A percentile compares a stretch with the other conserved stretches of the same genome.
Conservation (phyloP, 30 jellyfish, hydroid and myxozoan species). For the Aurelia aurita region DNA sequence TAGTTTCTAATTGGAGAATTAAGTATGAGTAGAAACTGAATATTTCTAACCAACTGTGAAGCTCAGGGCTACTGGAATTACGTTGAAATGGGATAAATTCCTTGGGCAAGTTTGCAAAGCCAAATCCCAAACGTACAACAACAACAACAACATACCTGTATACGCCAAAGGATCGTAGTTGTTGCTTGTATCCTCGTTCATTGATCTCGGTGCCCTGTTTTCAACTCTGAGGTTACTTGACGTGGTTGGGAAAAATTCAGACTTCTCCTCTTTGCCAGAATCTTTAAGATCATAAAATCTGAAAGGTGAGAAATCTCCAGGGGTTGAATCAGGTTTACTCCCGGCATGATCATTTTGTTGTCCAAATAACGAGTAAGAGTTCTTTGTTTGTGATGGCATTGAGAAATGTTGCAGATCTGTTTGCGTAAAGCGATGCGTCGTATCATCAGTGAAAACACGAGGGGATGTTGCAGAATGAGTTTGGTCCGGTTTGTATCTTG, state of each 20-base stretch:
- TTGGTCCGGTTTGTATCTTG: constrained; percentile 23
- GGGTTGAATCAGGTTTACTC: background rate
- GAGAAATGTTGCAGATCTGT: constrained; percentile 24
- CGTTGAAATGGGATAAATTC: no score
- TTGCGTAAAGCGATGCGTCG: constrained; percentile 34
- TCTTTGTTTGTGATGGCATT: no score
- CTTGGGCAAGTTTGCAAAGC: no score
- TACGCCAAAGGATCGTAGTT: constrained; percentile 24
- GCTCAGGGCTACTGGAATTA: no score
- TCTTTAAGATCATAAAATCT: constrained; percentile 31
- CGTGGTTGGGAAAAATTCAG: background rate
- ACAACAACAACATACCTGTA: constrained; percentile 34
- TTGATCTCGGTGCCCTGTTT: background rate
- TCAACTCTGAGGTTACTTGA: constrained; percentile 1
- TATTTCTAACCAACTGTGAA: no score
- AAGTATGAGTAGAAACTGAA: no score
- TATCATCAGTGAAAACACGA: constrained; percentile 41
- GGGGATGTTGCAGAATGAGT: constrained; percentile 59
- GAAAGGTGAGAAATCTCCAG: constrained; percentile 26
- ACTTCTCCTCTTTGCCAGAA: background rate
- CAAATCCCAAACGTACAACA: background rate
- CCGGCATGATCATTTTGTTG: constrained; percentile 7
- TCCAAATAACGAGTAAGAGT: constrained; percentile 7
- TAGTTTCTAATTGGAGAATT: no score
- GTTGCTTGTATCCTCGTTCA: background rate